Base-by-base conservation (phyloP, 37 sponge, comb jelly and placozoan species). In the Diacarnus erythraeanus region DNA sequence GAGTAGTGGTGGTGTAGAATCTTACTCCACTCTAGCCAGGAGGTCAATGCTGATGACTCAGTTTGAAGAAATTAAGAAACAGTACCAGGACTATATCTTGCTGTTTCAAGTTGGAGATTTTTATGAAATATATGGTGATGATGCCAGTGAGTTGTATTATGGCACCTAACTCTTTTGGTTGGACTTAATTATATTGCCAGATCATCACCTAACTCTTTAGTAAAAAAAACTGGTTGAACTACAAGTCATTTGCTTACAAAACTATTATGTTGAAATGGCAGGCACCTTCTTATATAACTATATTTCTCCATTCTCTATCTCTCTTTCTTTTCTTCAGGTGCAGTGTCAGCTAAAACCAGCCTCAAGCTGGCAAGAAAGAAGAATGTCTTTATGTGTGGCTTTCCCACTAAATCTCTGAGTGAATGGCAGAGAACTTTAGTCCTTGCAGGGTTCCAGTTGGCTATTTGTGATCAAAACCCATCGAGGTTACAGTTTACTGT, bases 21-120 rank as follows among this genome's bases (percentile, higher is more conserved):
- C n/a, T n/a, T 69, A 61, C 64, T 77, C 77, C 12, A 77, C 65
- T 60, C 44, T 64, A 5, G 5, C 30, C 18, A 59, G 77, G 27
- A 35, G 81, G 17, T 38, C 80, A 25, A 5, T 6, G 0, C 78
- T 90, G 42, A 80, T 88, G 57, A 26, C 70, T n/a, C 95, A 94
- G 69, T 94, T 79, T 77, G 40, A 57, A 27, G 38, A 42, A 20
- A 75, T 94, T 56, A 94, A 94, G 72, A 43, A 75, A 4, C 88
- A 91, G 67, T 88, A 84, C 38, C 42, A 74, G 27, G 86, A 82
- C 8, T 88, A 86, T 42, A 40, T 94, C 26, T 58, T 94, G n/a
- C 77, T 94, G 43, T 94, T 94, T 64, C 95, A 94, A 92, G 90
- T 94, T 30, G 95, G 95, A 40, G 95, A 94, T 34, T 91, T 91